Percentiles rank a stretch among this genome's conserved stretches.
Evolutionary conservation across 2,113 vertebrate genomes (phyloP).

Genomic region (Campylomormyrus tamandua): DNA sequence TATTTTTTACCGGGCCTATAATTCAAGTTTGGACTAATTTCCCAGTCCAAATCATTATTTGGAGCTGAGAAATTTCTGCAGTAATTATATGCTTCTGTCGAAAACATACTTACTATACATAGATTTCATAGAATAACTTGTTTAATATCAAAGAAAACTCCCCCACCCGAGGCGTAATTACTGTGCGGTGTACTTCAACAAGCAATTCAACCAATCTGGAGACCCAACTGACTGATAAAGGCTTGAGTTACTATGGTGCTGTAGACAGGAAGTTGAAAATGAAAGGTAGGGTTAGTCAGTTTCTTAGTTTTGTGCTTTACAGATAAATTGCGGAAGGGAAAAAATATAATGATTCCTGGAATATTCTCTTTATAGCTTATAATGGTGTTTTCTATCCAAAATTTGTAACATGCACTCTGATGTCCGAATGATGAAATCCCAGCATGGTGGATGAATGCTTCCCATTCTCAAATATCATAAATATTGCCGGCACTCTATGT

Average conservation of each 20-base stretch:
- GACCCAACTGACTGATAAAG: neutral
- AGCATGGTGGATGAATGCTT: neutral
- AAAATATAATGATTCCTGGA: neutral
- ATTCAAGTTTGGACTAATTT: neutral
- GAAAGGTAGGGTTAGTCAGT: neutral
- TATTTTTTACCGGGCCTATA: constrained; percentile 24
- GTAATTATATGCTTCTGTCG: constrained; percentile 6
- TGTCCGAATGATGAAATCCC: neutral
- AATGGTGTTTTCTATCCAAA: neutral
- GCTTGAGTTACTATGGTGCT: neutral
- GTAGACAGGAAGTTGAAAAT: neutral
- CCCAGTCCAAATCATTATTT: neutral
- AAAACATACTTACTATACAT: neutral
- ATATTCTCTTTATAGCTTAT: neutral
- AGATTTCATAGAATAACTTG: neutral
- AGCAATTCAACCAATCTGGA: neutral
- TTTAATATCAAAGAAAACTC: neutral
- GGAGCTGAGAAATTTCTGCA: neutral
- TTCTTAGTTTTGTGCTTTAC: neutral
- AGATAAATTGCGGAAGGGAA: neutral
- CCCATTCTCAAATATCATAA: neutral
- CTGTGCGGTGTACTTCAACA: neutral
- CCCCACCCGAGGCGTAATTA: neutral
- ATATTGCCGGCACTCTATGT: neutral
- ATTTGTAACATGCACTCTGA: neutral